phyloP scores from a whole-genome alignment of 2,113 vertebrate genomes.

The Cyprinodon variegatus region DNA sequence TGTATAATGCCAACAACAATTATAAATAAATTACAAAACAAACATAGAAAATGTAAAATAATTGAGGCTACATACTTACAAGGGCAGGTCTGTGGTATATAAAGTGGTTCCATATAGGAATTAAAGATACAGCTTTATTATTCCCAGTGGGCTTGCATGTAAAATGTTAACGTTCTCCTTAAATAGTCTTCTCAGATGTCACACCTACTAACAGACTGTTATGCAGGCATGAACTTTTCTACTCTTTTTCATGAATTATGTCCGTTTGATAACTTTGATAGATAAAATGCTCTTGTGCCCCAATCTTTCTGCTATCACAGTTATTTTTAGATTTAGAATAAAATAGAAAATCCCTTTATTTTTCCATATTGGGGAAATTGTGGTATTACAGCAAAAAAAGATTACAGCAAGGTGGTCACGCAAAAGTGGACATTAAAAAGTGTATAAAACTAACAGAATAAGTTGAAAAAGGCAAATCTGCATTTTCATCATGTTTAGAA shows the following conservation, averaged over 20 bases:
- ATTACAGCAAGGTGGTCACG: too few relatives aligned
- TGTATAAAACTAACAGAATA: too few relatives aligned
- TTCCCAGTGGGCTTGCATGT: background rate
- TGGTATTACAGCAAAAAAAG: too few relatives aligned
- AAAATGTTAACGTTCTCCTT: too few relatives aligned
- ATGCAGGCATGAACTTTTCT: background rate
- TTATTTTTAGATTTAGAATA: too few relatives aligned
- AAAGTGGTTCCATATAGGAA: background rate
- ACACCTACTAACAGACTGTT: background rate
- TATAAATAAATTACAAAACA: too few relatives aligned
- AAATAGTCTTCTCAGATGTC: background rate
- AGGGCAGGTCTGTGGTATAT: background rate
- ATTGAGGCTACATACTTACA: too few relatives aligned
- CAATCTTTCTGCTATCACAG: constrained; percentile 14
- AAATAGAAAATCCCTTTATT: too few relatives aligned
- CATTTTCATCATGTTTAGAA: constrained; percentile 30
- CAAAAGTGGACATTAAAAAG: too few relatives aligned
- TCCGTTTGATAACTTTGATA: background rate
- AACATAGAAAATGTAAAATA: too few relatives aligned
- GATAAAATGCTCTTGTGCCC: background rate
- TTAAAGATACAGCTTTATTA: background rate
- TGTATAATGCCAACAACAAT: too few relatives aligned
- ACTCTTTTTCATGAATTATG: background rate
- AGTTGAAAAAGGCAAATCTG: background rate
- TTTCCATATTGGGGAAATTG: too few relatives aligned